These are phyloP conservation scores for Tachysurus fulvidraco DNA, from an alignment of 2,113 vertebrate genomes.

Conservation along the genomic window DNA sequence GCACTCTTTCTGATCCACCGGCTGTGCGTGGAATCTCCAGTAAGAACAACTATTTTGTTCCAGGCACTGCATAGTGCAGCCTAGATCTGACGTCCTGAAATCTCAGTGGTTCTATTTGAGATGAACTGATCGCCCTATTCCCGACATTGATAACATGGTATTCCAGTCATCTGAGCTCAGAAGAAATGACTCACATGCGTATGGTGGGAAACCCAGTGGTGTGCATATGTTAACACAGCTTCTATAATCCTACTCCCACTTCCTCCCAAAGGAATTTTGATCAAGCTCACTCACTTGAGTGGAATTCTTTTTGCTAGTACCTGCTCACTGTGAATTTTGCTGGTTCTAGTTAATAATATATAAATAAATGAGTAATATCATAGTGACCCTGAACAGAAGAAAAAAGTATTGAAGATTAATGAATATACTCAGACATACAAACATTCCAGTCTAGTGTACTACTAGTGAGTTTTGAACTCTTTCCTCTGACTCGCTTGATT, in stretches of 20 bases:
- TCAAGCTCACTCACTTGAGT: background rate
- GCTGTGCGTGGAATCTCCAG: slow-evolving; percentile 40
- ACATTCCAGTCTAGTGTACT: background rate
- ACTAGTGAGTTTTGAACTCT: background rate
- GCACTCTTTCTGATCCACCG: slow-evolving; percentile 28
- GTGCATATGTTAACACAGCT: background rate
- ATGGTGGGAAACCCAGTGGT: slow-evolving; percentile 43
- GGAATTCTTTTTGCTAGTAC: background rate
- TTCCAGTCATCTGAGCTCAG: slow-evolving; percentile 34
- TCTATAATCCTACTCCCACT: background rate
- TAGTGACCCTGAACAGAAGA: background rate
- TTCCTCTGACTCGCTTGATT: background rate
- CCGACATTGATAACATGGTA: slow-evolving; percentile 30
- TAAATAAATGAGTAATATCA: background rate
- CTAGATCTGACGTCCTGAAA: slow-evolving; percentile 38
- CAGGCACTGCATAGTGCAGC: slow-evolving; percentile 34
- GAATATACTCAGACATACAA: background rate
- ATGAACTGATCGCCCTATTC: slow-evolving; percentile 41
- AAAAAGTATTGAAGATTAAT: slow-evolving; percentile 7
- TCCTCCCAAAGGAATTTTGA: background rate
- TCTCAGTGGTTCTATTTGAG: slow-evolving; percentile 28
- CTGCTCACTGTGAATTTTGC: background rate
- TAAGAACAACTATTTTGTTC: slow-evolving; percentile 37
- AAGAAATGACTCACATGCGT: slow-evolving; percentile 47
- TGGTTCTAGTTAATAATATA: background rate